phyloP scores from a whole-genome alignment of 35 echinoderm and acorn worm genomes.

The Ophiothrix spiculata region DNA sequence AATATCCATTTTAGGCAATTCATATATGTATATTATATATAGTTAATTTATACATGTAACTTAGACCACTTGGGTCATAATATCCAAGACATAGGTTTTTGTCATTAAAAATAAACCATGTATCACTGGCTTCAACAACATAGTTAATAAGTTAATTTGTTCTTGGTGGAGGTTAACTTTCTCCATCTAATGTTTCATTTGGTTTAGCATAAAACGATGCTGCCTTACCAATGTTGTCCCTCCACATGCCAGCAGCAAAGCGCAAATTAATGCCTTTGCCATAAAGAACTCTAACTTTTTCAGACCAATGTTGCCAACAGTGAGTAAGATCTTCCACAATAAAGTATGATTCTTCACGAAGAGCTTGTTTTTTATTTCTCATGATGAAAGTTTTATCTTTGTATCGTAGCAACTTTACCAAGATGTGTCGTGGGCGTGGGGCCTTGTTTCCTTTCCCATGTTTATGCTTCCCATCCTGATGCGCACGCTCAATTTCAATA shows the following conservation, averaged over 20 bases:
- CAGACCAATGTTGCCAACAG: neutral
- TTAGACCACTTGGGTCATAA: too few relatives aligned
- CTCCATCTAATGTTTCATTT: neutral
- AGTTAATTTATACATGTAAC: too few relatives aligned
- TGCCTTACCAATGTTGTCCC: neutral
- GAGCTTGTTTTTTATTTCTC: neutral
- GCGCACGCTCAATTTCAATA: neutral
- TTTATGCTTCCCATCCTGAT: neutral
- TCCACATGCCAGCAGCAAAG: slow-evolving; percentile 1
- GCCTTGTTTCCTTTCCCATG: neutral
- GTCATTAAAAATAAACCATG: too few relatives aligned
- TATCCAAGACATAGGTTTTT: too few relatives aligned
- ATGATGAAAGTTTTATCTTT: neutral
- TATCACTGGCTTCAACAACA: too few relatives aligned
- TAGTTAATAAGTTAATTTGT: too few relatives aligned
- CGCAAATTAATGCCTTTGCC: neutral
- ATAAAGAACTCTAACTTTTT: neutral
- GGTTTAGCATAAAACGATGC: neutral
- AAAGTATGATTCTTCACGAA: neutral
- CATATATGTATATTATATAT: too few relatives aligned
- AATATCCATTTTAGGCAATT: too few relatives aligned
- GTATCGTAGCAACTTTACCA: neutral
- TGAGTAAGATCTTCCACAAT: neutral
- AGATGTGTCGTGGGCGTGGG: neutral
- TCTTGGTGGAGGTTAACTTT: neutral